Evolutionary conservation across 2,113 vertebrate genomes (phyloP).

Genomic region (Apistogramma diplotaenia): DNA sequence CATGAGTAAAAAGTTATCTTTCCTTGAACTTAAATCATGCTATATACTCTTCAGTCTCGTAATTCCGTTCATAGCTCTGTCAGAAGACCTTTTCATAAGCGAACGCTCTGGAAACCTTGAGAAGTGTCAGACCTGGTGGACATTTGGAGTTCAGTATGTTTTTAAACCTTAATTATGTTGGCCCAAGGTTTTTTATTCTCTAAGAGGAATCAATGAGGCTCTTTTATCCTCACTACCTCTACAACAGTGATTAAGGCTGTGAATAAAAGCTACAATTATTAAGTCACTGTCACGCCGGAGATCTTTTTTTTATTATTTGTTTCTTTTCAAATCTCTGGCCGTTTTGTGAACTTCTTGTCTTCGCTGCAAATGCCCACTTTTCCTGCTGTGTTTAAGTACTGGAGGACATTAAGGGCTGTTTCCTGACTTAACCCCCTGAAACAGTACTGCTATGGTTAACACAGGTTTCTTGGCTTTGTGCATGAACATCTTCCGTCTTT

Average conservation of each 20-base stretch:
- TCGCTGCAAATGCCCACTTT: conserved; percentile 14
- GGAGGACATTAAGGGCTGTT: conserved; percentile 14
- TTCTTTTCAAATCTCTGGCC: conserved; percentile 6
- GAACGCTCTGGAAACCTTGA: conserved; percentile 46
- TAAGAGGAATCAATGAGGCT: conserved; percentile 64
- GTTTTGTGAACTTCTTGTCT: conserved; percentile 14
- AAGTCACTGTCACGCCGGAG: conserved; percentile 14
- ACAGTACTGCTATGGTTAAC: not conserved
- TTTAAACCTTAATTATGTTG: conserved; percentile 69
- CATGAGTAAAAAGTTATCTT: conserved; percentile 5
- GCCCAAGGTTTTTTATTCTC: conserved; percentile 52
- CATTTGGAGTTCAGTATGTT: conserved; percentile 55
- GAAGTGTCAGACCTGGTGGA: conserved; percentile 54
- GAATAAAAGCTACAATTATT: conserved; percentile 57
- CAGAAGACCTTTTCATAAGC: conserved; percentile 48
- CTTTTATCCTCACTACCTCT: conserved; percentile 50
- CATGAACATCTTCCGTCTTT: not conserved
- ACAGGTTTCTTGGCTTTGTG: not conserved
- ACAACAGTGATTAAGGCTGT: conserved; percentile 54
- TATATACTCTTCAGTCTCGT: conserved; percentile 19
- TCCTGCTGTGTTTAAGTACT: not conserved
- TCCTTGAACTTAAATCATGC: conserved; percentile 24
- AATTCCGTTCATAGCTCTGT: conserved; percentile 28
- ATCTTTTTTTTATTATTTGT: not conserved
- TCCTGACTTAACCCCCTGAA: not conserved